phyloP scores from a whole-genome alignment of 2,888 invertebrate species.

The Drosophila monieri region DNA sequence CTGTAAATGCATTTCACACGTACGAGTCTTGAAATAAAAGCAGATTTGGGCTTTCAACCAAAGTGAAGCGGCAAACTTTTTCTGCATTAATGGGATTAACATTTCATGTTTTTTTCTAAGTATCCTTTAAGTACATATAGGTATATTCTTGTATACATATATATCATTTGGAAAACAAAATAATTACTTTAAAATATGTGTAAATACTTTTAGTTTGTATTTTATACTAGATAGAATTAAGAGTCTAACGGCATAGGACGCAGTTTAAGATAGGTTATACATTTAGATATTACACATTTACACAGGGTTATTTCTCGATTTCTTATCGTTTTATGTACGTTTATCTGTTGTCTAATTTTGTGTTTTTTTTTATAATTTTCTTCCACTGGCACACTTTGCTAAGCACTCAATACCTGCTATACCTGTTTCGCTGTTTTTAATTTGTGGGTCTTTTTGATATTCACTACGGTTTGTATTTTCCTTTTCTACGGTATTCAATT shows the following conservation, averaged over 20 bases:
- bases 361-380: conserved; percentile 21
- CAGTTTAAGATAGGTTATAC: conserved; percentile 45
- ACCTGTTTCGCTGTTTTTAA: conserved; percentile 64
- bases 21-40: conserved; percentile 41
- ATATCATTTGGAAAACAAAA: conserved; percentile 44
- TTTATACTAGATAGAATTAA: conserved; percentile 61
- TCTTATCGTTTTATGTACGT: conserved; percentile 18
- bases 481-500: conserved; percentile 13
- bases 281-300: conserved; percentile 71
- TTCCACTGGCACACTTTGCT: conserved; percentile 39
- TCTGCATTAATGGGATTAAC: conserved; percentile 53
- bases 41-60: conserved; percentile 28
- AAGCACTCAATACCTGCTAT: conserved; percentile 59
- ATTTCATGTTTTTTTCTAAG: conserved; percentile 58
- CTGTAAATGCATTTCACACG: conserved; percentile 67
- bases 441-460: conserved; percentile 43
- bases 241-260: conserved; percentile 68
- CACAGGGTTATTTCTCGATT: conserved; percentile 53
- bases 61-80: conserved; percentile 36
- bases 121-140: conserved; percentile 51
- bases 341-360: conserved; percentile 23
- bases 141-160: conserved; percentile 37
- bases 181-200: conserved; percentile 53
- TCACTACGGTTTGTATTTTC: conserved; percentile 26
- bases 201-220: conserved; percentile 37